Base-by-base conservation (phyloP, 2,113 vertebrate species). In the Petroica traversi region DNA sequence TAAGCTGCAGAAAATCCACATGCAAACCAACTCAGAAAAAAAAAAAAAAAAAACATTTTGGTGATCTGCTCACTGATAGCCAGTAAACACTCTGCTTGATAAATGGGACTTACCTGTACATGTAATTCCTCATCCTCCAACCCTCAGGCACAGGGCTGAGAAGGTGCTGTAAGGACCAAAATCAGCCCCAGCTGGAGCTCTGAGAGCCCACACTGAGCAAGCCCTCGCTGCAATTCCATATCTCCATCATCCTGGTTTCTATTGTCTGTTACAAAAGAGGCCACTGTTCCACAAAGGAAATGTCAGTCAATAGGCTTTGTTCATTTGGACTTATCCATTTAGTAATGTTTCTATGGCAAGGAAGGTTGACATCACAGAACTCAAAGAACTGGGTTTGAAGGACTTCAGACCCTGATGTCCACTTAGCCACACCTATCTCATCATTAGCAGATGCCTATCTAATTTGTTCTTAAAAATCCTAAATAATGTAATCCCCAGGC, bases 1-100 rank as follows among this genome's bases (percentile, higher is more conserved):
- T 88, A 92, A 95, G 92, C 52, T 54, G 85, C 84, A 95, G 66
- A 94, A 93, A 94, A 97, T 81, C 85, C 78, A 84, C 63, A 74
- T 41, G 62, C 25, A 74, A 62, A 62, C 12, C 81, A 93, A 55
- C 68, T 95, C 49, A 72, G 66, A 83, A 86, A 82, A 93, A 97
- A 90, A 85, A 83, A 86, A 82, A 93, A 97, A 90, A 85, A 23
- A 86, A 77, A 46, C 38, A 62, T 43, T 80, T 95, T 78, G 81
- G 66, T 28, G 2, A 72, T 66, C 49, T 58, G 38, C 40, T 88
- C 61, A 28, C 33, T 90, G 85, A 88, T 48, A 77, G 41, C 19
- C 23, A 46, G 46, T 33, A 69, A 85, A 79, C 0, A 1, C 25
- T 85, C 29, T 87, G 23, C 62, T 95, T 95, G 54, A 95, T 62